These are phyloP conservation scores for Paedocypris micromegethes DNA, from an alignment of 2,797 vertebrate species.

Conservation along the genomic window DNA sequence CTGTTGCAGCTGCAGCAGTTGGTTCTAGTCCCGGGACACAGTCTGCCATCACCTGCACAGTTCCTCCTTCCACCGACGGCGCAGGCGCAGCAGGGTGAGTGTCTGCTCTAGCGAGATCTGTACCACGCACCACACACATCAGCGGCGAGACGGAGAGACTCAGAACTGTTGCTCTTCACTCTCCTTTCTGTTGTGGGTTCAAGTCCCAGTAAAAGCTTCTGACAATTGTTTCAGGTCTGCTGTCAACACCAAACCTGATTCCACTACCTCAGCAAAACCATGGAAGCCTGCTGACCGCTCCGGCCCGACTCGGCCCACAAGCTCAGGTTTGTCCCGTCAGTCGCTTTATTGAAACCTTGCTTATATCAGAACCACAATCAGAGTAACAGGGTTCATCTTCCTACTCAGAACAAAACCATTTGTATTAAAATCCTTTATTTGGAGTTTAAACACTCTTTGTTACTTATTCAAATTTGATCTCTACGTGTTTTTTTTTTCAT, in stretches of 20 bases:
- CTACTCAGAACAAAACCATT: too few relatives aligned
- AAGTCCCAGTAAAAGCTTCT: not conserved
- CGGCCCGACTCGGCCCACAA: conserved; percentile 76
- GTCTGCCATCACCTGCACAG: conserved; percentile 79
- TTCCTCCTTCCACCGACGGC: conserved; percentile 88
- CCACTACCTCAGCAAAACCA: conserved; percentile 96
- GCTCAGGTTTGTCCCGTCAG: conserved; percentile 70
- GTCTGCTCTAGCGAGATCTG: not conserved
- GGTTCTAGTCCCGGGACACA: conserved; percentile 84
- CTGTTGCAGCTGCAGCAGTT: conserved; percentile 88
- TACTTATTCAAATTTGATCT: not conserved
- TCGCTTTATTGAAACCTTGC: too few relatives aligned
- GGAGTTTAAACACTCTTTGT: too few relatives aligned
- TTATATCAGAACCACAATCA: too few relatives aligned
- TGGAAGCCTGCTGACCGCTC: conserved; percentile 80
- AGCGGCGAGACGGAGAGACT: too few relatives aligned
- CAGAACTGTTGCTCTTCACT: not conserved
- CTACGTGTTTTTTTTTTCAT: conserved; percentile 7
- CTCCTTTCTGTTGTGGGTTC: not conserved
- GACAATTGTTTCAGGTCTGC: conserved; percentile 70
- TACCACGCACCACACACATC: too few relatives aligned
- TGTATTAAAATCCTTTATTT: too few relatives aligned
- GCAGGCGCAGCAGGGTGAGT: conserved; percentile 87
- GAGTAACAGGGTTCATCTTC: too few relatives aligned
- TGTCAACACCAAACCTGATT: conserved; percentile 89